Percentiles rank a stretch among this genome's conserved stretches.
These are phyloP conservation scores for Saguinus imperator DNA, from an alignment of 2,113 vertebrate genomes.

Conservation along the genomic window DNA sequence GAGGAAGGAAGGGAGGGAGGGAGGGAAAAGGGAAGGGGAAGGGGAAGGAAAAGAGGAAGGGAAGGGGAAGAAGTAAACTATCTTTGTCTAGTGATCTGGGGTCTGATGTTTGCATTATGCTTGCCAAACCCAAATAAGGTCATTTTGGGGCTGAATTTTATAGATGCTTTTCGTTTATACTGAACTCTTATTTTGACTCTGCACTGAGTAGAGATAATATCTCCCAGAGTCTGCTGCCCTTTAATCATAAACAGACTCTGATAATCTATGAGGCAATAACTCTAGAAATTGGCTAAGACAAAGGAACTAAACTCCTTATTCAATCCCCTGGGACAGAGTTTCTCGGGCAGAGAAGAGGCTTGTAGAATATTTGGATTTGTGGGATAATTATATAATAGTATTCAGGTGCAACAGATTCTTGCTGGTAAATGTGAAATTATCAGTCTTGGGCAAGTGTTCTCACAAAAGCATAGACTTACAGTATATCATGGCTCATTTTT, in stretches of 20 bases:
- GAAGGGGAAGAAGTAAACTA: too few relatives aligned
- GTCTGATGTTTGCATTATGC: background rate
- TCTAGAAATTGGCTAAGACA: background rate
- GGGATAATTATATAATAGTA: background rate
- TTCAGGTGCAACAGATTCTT: background rate
- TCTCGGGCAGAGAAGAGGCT: background rate
- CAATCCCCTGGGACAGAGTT: background rate
- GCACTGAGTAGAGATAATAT: background rate
- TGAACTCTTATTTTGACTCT: background rate
- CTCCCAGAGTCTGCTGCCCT: background rate
- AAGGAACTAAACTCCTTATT: background rate
- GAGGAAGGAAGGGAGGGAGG: too few relatives aligned
- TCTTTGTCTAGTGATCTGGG: background rate
- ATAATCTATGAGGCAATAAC: background rate
- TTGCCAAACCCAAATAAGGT: background rate
- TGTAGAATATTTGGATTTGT: background rate
- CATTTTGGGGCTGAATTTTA: background rate
- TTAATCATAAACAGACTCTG: background rate
- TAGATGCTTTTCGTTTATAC: background rate
- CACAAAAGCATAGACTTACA: background rate
- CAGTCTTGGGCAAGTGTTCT: background rate
- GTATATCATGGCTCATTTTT: background rate
- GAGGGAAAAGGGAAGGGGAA: rapidly evolving
- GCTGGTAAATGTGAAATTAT: background rate
- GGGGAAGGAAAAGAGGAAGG: too few relatives aligned